Percentiles rank a stretch among this genome's conserved stretches.
Evolutionary conservation across 2,113 vertebrate genomes (phyloP).

Genomic region (Eretmochelys imbricata): DNA sequence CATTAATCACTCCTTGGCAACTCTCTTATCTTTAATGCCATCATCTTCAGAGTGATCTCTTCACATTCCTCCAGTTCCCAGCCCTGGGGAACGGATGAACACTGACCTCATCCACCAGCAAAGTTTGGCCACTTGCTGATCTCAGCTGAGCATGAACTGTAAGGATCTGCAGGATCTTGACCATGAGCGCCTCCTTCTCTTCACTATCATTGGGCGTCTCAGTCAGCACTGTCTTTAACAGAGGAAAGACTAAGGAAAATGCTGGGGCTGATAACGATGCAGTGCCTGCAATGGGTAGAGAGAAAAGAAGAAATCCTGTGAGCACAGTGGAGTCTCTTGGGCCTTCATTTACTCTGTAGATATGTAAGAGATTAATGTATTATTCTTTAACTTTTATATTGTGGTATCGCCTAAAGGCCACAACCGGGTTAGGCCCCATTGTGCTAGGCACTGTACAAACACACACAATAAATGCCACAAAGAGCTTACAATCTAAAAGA

Average conservation of each 20-base stretch:
- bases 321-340: background rate
- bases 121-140: conserved; percentile 54
- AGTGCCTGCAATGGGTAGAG: conserved; percentile 60
- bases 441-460: background rate
- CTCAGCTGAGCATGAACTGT: conserved; percentile 89
- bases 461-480: background rate
- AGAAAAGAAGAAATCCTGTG: background rate
- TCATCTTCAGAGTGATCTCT: background rate
- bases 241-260: conserved; percentile 92
- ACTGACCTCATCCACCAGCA: conserved; percentile 88
- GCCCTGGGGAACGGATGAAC: background rate
- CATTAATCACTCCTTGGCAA: background rate
- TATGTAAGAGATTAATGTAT: background rate
- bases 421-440: background rate
- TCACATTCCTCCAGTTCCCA: background rate
- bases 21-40: background rate
- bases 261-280: conserved; percentile 81
- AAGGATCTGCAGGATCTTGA: conserved; percentile 88
- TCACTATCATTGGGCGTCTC: conserved; percentile 84
- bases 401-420: background rate
- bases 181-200: conserved; percentile 86
- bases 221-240: conserved; percentile 89
- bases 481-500: background rate
- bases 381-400: background rate
- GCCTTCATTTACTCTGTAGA: background rate